phyloP scores from a whole-genome alignment of 2,888 invertebrate species.

The Zaprionus bogoriensis region DNA sequence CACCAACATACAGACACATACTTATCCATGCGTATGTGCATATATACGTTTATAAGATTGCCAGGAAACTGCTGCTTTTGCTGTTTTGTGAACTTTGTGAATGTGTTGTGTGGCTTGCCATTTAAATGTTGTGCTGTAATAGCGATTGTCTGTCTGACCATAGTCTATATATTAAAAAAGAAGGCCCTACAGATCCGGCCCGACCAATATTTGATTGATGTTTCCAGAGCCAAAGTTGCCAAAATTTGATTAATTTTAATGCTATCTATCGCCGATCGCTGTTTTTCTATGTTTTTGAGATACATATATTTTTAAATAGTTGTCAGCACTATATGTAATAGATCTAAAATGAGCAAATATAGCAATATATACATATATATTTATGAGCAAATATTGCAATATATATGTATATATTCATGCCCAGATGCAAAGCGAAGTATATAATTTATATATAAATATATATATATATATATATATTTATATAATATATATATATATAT shows the following conservation, averaged over 20 bases:
- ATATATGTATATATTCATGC: conserved; percentile 8
- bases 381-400: conserved; percentile 6
- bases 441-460: neutral
- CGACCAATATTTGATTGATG: conserved; percentile 48
- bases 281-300: conserved; percentile 54
- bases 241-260: conserved; percentile 65
- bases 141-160: neutral
- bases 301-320: neutral
- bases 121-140: neutral
- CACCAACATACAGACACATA: conserved; percentile 9
- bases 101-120: neutral
- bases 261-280: conserved; percentile 72
- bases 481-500: neutral
- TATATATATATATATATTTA: neutral
- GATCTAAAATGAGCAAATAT: conserved; percentile 4
- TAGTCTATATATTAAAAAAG: neutral
- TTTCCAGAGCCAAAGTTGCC: conserved; percentile 25
- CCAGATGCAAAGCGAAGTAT: too few species aligned
- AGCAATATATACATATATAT: conserved; percentile 12
- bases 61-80: neutral
- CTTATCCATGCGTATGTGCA: neutral
- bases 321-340: conserved; percentile 33
- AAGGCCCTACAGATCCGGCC: neutral
- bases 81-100: neutral
- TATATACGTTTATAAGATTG: neutral